These are phyloP conservation scores for Paraescarpia echinospica DNA, from an alignment of 1,140 invertebrate species.

Conservation along the genomic window DNA sequence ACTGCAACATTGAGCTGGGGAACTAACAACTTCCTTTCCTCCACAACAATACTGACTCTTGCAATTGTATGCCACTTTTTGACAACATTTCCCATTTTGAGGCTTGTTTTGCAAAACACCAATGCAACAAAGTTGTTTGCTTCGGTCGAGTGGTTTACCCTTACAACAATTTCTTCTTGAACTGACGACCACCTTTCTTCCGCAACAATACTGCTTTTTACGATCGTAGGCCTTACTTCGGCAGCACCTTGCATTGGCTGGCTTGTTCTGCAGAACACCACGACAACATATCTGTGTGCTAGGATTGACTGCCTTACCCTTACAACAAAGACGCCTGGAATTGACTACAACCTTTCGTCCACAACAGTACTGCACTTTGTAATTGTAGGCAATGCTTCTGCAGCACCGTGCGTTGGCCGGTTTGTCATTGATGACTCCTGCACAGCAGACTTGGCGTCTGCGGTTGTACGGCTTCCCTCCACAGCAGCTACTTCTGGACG, in stretches of 20 bases:
- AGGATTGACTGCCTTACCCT: neutral
- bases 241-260: neutral
- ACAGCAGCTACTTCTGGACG: neutral
- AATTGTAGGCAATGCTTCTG: neutral
- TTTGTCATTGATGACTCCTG: neutral
- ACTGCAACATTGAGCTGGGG: neutral
- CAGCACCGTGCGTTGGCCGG: neutral
- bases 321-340: neutral
- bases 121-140: neutral
- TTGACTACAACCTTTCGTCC: neutral
- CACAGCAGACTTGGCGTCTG: neutral
- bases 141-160: neutral
- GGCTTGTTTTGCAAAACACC: neutral
- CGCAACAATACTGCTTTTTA: neutral
- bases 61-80: neutral
- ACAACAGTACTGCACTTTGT: neutral
- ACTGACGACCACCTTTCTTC: neutral
- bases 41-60: neutral
- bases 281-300: neutral
- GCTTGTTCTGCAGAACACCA: neutral
- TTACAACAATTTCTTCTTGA: neutral
- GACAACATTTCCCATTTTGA: neutral
- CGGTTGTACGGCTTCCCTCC: neutral
- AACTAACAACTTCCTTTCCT: neutral
- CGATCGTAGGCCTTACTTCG: neutral